Conservation (phyloP, 2,797 vertebrate genomes). For the Pelobates cultripes region DNA sequence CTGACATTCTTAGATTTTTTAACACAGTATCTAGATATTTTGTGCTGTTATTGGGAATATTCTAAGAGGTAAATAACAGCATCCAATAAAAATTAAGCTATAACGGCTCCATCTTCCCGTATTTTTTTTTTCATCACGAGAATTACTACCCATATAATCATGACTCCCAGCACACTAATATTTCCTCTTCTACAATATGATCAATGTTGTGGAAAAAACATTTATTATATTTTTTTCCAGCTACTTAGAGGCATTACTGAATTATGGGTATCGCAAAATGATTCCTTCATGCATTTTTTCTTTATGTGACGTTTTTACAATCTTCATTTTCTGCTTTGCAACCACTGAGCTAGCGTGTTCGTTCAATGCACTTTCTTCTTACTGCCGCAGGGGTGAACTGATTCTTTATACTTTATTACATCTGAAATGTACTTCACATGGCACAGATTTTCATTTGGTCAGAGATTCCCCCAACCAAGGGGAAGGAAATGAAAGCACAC, state of each 20-base stretch:
- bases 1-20: conserved; percentile 67
- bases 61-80: conserved; percentile 81
- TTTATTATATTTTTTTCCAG: conserved; percentile 97
- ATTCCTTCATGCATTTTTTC: conserved; percentile 94
- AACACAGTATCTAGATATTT: conserved; percentile 75
- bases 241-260: conserved; percentile 97
- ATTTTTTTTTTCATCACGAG: conserved; percentile 64
- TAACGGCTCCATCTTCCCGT: conserved; percentile 76
- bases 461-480: conserved; percentile 60
- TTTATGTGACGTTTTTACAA: conserved; percentile 97
- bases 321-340: conserved; percentile 99
- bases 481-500: conserved; percentile 58
- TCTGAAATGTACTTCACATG: conserved; percentile 71
- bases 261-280: conserved; percentile 88
- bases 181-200: conserved; percentile 90
- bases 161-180: conserved; percentile 87
- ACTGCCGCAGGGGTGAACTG: conserved; percentile 80
- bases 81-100: conserved; percentile 78
- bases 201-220: conserved; percentile 92
- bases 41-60: conserved; percentile 71
- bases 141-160: conserved; percentile 83
- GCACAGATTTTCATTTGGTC: conserved; percentile 67
- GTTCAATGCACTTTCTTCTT: conserved; percentile 83
- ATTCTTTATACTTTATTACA: conserved; percentile 77
- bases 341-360: conserved; percentile 88